These are phyloP conservation scores for Cetonia aurata DNA, from an alignment of 2,888 invertebrate genomes.

Conservation along the genomic window DNA sequence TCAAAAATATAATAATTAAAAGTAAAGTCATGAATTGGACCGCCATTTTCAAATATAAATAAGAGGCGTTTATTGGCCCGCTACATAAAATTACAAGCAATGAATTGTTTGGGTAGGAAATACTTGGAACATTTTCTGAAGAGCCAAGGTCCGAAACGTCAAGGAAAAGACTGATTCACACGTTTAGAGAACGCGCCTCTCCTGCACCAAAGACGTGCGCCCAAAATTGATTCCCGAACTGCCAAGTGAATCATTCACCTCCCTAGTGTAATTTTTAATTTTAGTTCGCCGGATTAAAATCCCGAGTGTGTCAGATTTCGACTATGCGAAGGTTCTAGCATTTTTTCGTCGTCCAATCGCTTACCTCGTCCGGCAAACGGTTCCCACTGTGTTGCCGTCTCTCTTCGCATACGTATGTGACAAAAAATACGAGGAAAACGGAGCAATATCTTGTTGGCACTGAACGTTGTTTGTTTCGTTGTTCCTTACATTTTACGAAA, in stretches of 20 bases:
- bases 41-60: too few species aligned
- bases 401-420: slow-evolving; percentile 13
- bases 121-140: slow-evolving; percentile 37
- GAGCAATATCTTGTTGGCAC: slow-evolving; percentile 35
- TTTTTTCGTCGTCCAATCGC: slow-evolving; percentile 22
- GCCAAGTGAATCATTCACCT: slow-evolving; percentile 41
- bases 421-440: slow-evolving; percentile 28
- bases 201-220: slow-evolving; percentile 29
- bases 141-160: slow-evolving; percentile 32
- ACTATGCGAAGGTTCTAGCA: slow-evolving; percentile 33
- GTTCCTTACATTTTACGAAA: slow-evolving; percentile 29
- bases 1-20: too few species aligned
- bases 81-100: slow-evolving; percentile 10
- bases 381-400: slow-evolving; percentile 16
- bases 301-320: slow-evolving; percentile 36
- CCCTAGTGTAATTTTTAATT: slow-evolving; percentile 39
- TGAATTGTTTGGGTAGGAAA: slow-evolving; percentile 18
- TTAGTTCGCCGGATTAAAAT: slow-evolving; percentile 37
- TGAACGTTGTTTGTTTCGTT: slow-evolving; percentile 39
- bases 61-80: not conserved
- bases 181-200: slow-evolving; percentile 25
- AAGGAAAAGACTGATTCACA: slow-evolving; percentile 28
- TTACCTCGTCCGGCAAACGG: slow-evolving; percentile 2
- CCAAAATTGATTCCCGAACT: slow-evolving; percentile 37
- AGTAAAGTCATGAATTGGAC: too few species aligned